Conservation (phyloP, 1,140 invertebrate genomes). For the Dendrolimus punctatus region DNA sequence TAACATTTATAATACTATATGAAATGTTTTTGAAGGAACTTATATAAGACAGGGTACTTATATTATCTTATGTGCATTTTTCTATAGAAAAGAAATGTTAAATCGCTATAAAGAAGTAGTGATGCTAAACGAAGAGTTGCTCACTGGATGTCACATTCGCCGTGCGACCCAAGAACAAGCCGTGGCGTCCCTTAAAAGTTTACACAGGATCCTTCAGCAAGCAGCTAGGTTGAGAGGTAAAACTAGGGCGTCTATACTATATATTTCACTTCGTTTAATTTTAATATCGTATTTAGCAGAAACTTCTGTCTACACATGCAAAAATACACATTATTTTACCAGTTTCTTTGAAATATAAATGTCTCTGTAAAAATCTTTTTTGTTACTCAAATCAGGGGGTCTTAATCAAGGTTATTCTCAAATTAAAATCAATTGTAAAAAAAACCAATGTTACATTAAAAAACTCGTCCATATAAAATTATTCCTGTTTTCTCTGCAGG, state of each 20-base stretch:
- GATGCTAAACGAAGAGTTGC: constrained; percentile 86
- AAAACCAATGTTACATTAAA: no score
- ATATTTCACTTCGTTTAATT: neutral
- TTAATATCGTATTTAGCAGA: neutral
- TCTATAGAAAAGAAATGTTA: constrained; percentile 79
- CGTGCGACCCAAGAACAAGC: constrained; percentile 88
- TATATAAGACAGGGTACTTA: no score
- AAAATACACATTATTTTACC: no score
- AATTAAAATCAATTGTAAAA: no score
- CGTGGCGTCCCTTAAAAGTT: constrained; percentile 81
- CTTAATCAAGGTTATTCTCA: no score
- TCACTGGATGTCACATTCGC: constrained; percentile 87
- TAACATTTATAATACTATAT: no score
- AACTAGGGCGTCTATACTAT: neutral
- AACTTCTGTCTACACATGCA: neutral
- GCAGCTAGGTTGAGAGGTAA: constrained; percentile 84
- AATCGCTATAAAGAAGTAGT: constrained; percentile 81
- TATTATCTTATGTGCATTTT: constrained; percentile 20
- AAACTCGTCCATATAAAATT: no score
- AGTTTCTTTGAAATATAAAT: no score
- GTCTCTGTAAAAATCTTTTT: no score
- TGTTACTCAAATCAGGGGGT: no score
- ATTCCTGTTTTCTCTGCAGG: no score
- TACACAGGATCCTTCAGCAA: constrained; percentile 91
- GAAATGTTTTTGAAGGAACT: no score